Conservation (phyloP, 1,140 invertebrate species). For the Sinonovacula constricta region DNA sequence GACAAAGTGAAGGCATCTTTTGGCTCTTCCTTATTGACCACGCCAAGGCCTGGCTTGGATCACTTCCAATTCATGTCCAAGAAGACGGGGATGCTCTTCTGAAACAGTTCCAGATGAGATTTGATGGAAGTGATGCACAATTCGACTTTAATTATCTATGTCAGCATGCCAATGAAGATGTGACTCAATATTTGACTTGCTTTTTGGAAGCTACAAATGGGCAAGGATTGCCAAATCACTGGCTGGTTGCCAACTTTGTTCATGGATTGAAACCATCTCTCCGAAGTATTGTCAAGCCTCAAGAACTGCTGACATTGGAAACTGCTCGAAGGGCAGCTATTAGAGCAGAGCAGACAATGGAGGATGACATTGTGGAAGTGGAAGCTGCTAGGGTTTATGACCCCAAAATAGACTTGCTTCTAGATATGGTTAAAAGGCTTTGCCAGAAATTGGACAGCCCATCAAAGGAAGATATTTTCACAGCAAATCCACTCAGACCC, state of each 20-base stretch:
- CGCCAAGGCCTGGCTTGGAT: too few relatives aligned
- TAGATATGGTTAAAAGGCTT: too few relatives aligned
- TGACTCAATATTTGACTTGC: background rate
- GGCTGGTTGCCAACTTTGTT: background rate
- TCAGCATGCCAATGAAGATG: background rate
- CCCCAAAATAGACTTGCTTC: too few relatives aligned
- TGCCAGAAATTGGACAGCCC: too few relatives aligned
- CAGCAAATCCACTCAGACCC: too few relatives aligned
- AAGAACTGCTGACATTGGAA: background rate
- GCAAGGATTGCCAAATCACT: background rate
- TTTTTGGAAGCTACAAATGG: background rate
- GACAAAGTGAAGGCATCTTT: too few relatives aligned
- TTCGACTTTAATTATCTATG: background rate
- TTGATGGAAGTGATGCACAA: slow-evolving; percentile 20
- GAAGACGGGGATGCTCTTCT: too few relatives aligned
- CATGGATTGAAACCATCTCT: background rate
- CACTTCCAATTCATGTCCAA: too few relatives aligned
- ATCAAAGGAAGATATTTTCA: too few relatives aligned
- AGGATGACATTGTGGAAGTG: too few relatives aligned
- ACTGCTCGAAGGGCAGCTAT: slow-evolving; percentile 5
- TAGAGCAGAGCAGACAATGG: background rate
- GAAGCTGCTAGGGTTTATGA: too few relatives aligned
- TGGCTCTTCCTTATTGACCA: too few relatives aligned
- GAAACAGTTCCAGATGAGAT: background rate
- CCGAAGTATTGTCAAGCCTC: slow-evolving; percentile 4